phyloP scores from a whole-genome alignment of 2,888 invertebrate species.

The Drosophila acutilabella region DNA sequence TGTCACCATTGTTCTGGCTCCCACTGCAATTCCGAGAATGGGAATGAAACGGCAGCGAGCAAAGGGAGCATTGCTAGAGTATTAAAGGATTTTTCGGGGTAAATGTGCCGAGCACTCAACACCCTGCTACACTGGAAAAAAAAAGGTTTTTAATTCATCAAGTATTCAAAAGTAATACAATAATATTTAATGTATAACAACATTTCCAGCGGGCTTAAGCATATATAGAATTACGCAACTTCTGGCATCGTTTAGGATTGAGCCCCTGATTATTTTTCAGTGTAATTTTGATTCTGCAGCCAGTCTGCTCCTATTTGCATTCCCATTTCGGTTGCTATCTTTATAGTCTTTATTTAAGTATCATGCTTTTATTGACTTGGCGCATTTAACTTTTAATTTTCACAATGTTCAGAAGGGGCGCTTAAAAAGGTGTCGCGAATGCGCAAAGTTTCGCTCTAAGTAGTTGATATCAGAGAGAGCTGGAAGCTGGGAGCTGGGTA shows the following conservation, averaged over 20 bases:
- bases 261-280: not conserved
- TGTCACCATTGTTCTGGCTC: constrained; percentile 63
- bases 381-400: constrained; percentile 78
- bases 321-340: constrained; percentile 17
- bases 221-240: not conserved
- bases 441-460: constrained; percentile 21
- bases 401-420: constrained; percentile 33
- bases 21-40: constrained; percentile 11
- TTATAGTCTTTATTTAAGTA: constrained; percentile 58
- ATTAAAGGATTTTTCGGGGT: constrained; percentile 73
- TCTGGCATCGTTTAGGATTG: too few species aligned
- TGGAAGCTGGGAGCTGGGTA: too few species aligned
- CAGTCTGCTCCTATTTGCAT: constrained; percentile 20
- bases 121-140: not conserved
- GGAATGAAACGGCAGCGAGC: constrained; percentile 3
- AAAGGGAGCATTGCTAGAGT: constrained; percentile 3
- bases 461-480: constrained; percentile 1
- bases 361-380: constrained; percentile 73
- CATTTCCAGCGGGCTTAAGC: too few species aligned
- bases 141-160: too few species aligned
- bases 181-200: too few species aligned
- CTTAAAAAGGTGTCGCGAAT: constrained; percentile 36
- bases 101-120: constrained; percentile 41
- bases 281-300: not conserved
- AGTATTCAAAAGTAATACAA: too few species aligned